These are phyloP conservation scores for Tenodera sinensis DNA, from an alignment of 2,888 invertebrate species.

Conservation along the genomic window DNA sequence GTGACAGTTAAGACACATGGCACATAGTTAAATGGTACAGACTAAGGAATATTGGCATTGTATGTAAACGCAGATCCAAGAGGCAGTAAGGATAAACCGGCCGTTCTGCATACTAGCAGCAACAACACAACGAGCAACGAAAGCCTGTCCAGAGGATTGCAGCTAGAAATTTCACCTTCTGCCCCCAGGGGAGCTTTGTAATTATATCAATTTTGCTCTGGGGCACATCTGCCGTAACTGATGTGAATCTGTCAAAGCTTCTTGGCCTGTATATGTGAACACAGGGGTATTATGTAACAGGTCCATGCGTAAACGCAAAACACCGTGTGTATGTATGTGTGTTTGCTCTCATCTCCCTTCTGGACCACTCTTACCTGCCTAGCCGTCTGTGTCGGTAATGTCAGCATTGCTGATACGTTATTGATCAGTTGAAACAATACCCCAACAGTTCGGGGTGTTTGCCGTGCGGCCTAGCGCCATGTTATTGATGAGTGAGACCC, in stretches of 20 bases:
- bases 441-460: background rate
- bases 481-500: background rate
- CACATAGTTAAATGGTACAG: too few species aligned
- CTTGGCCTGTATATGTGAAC: background rate
- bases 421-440: background rate
- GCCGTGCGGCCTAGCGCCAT: background rate
- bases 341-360: background rate
- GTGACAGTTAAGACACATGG: too few species aligned
- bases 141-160: background rate
- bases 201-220: background rate
- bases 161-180: background rate
- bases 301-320: background rate
- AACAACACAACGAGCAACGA: background rate
- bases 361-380: background rate
- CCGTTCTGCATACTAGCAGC: too few species aligned
- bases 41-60: too few species aligned
- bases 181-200: background rate
- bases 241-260: background rate
- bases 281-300: background rate
- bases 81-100: too few species aligned
- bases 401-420: background rate
- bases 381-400: background rate
- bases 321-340: background rate
- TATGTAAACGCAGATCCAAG: too few species aligned
- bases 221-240: background rate